These are phyloP conservation scores for Gryllus longicercus DNA, from an alignment of 2,888 invertebrate species.

Conservation along the genomic window DNA sequence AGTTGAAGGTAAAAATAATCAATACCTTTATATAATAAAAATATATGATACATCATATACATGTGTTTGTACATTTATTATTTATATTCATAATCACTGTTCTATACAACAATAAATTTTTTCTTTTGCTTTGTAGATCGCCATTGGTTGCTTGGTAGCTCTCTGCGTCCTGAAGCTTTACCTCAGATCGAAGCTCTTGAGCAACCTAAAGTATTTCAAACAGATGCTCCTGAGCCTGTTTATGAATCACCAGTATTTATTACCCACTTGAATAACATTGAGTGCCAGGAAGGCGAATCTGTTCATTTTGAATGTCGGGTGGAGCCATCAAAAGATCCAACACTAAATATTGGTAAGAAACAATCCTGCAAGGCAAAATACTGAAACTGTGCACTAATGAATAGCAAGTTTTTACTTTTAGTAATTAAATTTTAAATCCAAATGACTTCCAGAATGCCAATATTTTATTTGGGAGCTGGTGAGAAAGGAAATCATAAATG, in stretches of 20 bases:
- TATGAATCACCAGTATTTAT: conserved; percentile 87
- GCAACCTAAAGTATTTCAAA: conserved; percentile 65
- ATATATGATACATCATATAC: conserved; percentile 19
- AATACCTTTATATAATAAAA: not conserved
- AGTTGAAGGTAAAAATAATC: conserved; percentile 56
- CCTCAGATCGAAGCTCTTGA: conserved; percentile 83
- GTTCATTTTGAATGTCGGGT: conserved; percentile 90
- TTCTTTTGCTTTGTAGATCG: conserved; percentile 53
- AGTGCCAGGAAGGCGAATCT: conserved; percentile 81
- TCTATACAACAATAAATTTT: too few relatives aligned
- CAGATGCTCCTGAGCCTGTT: conserved; percentile 69
- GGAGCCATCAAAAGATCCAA: conserved; percentile 87
- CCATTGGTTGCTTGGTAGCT: conserved; percentile 82
- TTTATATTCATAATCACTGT: too few relatives aligned
- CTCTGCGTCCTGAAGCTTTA: conserved; percentile 84
- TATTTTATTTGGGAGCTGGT: not conserved
- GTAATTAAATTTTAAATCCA: too few relatives aligned
- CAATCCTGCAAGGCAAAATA: not conserved
- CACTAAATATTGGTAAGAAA: conserved; percentile 63
- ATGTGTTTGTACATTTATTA: not conserved
- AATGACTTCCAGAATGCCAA: too few relatives aligned
- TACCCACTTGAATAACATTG: conserved; percentile 84
- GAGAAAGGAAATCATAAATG: not conserved
- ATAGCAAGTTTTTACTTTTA: too few relatives aligned
- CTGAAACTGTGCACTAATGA: not conserved